Base-by-base conservation (phyloP, 2,797 vertebrate species). In the Danio aesculapii region DNA sequence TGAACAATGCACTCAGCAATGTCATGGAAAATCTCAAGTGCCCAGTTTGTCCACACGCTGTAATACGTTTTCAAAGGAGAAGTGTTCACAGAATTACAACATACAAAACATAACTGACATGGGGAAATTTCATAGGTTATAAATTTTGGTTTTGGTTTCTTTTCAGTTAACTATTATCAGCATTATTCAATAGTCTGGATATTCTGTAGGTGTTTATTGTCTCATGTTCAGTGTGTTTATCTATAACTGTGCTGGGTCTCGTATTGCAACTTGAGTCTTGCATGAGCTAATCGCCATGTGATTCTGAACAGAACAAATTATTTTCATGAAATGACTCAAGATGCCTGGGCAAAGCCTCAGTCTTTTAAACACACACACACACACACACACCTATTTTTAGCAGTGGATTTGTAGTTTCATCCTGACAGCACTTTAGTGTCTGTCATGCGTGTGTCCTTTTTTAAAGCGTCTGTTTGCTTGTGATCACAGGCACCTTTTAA, bases 261-360 rank as follows among this genome's bases (percentile, higher is more conserved):
- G 2, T 39, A 30, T 75, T 75, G 44, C 72, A 62, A 8, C 57
- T 47, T 8, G 14, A 49, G 6, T 50, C 72, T 50, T 62, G 58
- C 10, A 13, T 75, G 72, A 50, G 46, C 58, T 39, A 62, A 13
- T 50, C 21, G 16, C 49, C 58, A 75, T 61, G 72, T 50, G 58
- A 61, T 75, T 39, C 6, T 62, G 21, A 10, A 19, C 39, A 44
- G 41, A 44, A 16, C 7, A 0, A 30, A 16, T 17, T 62, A 8
- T 73, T 59, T 50, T 62, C 6, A n/a, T 30, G 1, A 44, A 57
- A 19, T 19, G 53, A 72, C 41, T 72, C 41, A 57, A 46, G 53
- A 73, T 58, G 70, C 68, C 68, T 70, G 50, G 30, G 50, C 68
- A 43, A 43, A 52, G 67, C n/a, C 12, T 71, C 69, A 59, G 13